Conservation (phyloP, 1,140 invertebrate species). For the Tetramorium parvispinum region DNA sequence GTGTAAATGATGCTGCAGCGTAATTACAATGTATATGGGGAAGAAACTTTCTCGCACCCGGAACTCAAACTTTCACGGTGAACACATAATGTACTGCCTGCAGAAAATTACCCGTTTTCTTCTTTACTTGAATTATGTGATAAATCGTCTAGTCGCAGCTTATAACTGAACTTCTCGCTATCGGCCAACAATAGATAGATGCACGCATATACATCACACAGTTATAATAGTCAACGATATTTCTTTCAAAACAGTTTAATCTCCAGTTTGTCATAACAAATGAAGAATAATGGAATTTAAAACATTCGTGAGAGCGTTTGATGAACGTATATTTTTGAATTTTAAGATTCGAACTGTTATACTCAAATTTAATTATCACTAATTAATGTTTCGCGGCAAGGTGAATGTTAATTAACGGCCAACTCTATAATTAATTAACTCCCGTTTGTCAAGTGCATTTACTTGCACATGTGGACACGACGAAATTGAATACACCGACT, state of each 20-base stretch:
- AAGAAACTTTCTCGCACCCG: constrained; percentile 44
- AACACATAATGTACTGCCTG: constrained; percentile 45
- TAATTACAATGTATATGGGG: constrained; percentile 56
- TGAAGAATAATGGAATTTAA: not conserved
- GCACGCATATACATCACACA: not conserved
- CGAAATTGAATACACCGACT: constrained; percentile 20
- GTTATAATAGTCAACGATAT: not conserved
- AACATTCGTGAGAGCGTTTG: not conserved
- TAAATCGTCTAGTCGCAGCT: constrained; percentile 28
- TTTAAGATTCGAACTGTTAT: not conserved
- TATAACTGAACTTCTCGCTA: not conserved
- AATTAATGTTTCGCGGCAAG: constrained; percentile 16
- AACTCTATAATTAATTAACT: constrained; percentile 49
- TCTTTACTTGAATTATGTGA: constrained; percentile 45
- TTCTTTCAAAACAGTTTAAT: not conserved
- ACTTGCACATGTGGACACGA: not conserved
- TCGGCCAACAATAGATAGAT: not conserved
- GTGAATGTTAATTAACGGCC: not conserved
- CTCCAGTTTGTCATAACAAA: not conserved
- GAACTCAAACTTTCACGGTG: constrained; percentile 49
- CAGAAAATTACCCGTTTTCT: constrained; percentile 52
- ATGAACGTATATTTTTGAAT: not conserved
- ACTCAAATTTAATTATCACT: not conserved
- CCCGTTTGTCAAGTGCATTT: constrained; percentile 30
- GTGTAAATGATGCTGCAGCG: constrained; percentile 49